phyloP scores from a whole-genome alignment of 2,113 vertebrate genomes.

The Penelope pileata region DNA sequence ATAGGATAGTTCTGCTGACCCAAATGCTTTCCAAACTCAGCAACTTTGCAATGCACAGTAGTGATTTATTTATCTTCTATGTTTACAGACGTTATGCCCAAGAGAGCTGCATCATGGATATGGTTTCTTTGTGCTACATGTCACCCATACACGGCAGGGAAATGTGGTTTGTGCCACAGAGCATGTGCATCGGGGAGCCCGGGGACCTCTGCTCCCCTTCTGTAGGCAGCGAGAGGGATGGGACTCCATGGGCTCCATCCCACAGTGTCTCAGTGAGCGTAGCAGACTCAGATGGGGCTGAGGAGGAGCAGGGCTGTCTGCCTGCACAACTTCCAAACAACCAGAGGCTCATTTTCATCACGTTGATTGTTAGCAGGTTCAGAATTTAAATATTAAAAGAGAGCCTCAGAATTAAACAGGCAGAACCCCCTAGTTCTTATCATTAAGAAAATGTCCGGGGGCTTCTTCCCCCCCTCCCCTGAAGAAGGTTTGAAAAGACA shows the following conservation, averaged over 20 bases:
- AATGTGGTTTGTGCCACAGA: fast-evolving
- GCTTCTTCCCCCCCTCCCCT: neutral
- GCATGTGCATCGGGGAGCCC: fast-evolving
- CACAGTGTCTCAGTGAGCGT: neutral
- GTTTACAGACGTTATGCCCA: neutral
- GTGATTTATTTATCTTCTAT: neutral
- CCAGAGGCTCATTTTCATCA: neutral
- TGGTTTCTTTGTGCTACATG: neutral
- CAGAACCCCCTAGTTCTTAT: slow-evolving; percentile 20
- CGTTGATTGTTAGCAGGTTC: neutral
- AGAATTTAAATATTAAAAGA: slow-evolving; percentile 46
- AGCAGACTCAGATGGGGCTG: fast-evolving
- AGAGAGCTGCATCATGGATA: neutral
- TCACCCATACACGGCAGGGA: neutral
- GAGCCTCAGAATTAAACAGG: neutral
- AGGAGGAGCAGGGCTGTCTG: neutral
- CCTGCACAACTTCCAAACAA: neutral
- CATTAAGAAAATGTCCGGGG: slow-evolving; percentile 44
- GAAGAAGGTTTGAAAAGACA: slow-evolving; percentile 52
- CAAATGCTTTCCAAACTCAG: neutral
- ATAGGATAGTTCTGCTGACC: neutral
- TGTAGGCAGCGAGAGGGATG: neutral
- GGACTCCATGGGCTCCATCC: fast-evolving
- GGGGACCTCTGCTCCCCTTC: neutral
- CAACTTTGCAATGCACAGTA: neutral